These are phyloP conservation scores for Lytechinus variegatus DNA, from an alignment of 35 echinoderm and acorn worm species.

Conservation along the genomic window DNA sequence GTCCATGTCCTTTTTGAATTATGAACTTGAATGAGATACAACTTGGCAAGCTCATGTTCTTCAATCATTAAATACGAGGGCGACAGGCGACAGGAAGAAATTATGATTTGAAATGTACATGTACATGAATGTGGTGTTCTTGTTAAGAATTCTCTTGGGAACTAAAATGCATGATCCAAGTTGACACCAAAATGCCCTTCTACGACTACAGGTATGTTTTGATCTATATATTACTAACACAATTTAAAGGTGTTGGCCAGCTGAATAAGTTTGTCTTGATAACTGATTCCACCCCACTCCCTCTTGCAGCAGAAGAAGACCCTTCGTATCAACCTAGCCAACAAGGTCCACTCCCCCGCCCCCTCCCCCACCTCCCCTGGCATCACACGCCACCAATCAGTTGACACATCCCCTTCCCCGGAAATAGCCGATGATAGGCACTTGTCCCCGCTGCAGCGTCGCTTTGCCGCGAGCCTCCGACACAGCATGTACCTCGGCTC, in stretches of 20 bases:
- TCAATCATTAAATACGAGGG: too few relatives aligned
- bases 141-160: background rate
- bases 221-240: background rate
- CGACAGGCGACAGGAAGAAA: too few relatives aligned
- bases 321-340: constrained; percentile 1
- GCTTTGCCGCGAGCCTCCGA: constrained; percentile 54
- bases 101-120: too few relatives aligned
- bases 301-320: background rate
- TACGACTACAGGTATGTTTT: background rate
- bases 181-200: background rate
- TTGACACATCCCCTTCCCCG: constrained; percentile 5
- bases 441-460: constrained; percentile 42
- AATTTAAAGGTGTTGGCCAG: background rate
- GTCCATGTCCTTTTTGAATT: too few relatives aligned
- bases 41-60: too few relatives aligned
- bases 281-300: background rate
- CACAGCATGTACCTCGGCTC: background rate
- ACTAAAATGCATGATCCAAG: background rate
- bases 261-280: background rate
- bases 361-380: constrained; percentile 12
- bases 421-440: background rate
- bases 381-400: background rate
- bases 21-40: too few relatives aligned
- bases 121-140: background rate
- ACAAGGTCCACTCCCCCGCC: background rate